Percentiles rank a stretch among this genome's conserved stretches.
Conservation (phyloP, 2,888 invertebrate genomes). For the Drosophila rellima region DNA sequence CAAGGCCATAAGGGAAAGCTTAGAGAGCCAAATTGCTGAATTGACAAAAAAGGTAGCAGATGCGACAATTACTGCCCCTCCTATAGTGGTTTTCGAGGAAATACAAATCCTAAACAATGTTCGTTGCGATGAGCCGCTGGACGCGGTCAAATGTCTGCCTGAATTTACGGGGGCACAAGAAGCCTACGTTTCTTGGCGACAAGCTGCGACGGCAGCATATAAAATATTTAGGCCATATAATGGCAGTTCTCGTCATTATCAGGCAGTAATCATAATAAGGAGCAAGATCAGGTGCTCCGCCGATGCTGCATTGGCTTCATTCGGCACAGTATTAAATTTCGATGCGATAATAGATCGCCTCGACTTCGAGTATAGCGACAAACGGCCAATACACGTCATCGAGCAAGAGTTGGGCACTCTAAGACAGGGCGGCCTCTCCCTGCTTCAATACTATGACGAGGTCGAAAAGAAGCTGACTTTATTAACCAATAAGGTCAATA, state of each 20-base stretch:
- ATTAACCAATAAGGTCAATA: slow-evolving; percentile 21
- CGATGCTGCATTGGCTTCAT: too few relatives aligned
- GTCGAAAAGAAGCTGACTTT: slow-evolving; percentile 18
- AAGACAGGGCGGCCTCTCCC: slow-evolving; percentile 3
- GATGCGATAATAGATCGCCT: background rate
- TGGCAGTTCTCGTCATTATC: slow-evolving; percentile 10
- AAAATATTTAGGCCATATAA: slow-evolving; percentile 6
- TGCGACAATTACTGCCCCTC: background rate
- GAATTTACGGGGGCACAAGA: slow-evolving; percentile 1
- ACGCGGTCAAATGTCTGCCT: slow-evolving; percentile 4
- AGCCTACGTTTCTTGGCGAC: slow-evolving; percentile 10
- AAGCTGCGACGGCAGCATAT: slow-evolving; percentile 2
- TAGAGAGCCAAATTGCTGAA: background rate
- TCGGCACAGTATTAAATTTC: background rate
- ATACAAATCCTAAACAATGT: background rate
- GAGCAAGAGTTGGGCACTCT: background rate
- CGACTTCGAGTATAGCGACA: background rate
- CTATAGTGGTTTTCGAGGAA: background rate
- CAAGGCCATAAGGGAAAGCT: background rate
- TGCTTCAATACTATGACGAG: slow-evolving; percentile 23
- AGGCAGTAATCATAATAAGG: slow-evolving; percentile 4
- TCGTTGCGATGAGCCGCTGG: background rate
- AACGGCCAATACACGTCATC: slow-evolving; percentile 2
- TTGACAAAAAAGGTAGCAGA: background rate
- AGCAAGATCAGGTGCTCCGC: slow-evolving; percentile 1